Evolutionary conservation across 2,113 vertebrate species (phyloP), one percentile per base, ranked within the genome.

Genomic region (Atlantisia rogersi): DNA sequence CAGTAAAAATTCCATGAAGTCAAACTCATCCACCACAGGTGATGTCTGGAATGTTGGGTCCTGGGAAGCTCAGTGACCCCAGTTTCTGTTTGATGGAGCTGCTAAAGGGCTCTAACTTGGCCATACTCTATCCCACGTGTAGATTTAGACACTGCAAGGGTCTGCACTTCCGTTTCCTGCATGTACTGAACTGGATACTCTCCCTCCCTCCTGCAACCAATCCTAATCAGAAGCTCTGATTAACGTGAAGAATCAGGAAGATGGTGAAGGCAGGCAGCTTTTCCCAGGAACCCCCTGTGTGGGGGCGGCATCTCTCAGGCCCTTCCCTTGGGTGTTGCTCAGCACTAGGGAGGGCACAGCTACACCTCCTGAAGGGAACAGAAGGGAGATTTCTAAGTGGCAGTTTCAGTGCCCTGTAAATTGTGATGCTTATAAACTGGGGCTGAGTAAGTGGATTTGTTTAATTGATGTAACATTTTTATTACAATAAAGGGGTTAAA

Each of bases 111-210:
- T 8, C 16, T 59, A 12, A 35, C 24, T 2, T 15, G 40, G 59
- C 11, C 0, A 11, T 20, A 53, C 11, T 37, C 10, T 9, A 1
- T 12, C 6, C 37, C 13, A 3, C 29, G 3, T 10, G 11, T 10
- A 29, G 6, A 5, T 28, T 19, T 6, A 8, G 8, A 9, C 3
- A 11, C 5, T 25, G 8, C 21, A 7, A 7, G 4, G 2, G 16
- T 60, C 78, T 0, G 0, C 71, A 39, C 44, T n/a, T 0, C 0
- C 25, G 17, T 42, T 25, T 39, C 31, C 39, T 31, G 0, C 1
- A 3, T 11, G 25, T 12, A 7, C 52, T 1, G 12, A 67, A 9
- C 3, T 20, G 1, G 7, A 24, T 2, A 3, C 20, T 39, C 11
- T 4, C 7, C 16, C 11, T 25, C 31, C 9, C 21, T 31, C 37